These are phyloP conservation scores for Philhelius pedissequus DNA, from an alignment of 2,888 invertebrate species.

Conservation along the genomic window DNA sequence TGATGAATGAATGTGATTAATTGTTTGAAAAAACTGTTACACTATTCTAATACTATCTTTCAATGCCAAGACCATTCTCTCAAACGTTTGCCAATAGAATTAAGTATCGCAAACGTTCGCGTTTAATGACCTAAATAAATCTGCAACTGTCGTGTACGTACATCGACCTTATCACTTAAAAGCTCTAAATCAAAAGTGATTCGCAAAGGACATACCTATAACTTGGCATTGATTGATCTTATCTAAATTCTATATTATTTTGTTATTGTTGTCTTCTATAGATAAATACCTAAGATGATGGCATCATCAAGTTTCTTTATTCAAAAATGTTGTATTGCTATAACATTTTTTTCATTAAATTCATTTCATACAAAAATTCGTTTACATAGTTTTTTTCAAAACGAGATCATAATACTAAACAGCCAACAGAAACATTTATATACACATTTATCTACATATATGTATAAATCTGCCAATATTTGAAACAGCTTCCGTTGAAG, in stretches of 20 bases:
- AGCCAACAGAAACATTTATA: too few species aligned
- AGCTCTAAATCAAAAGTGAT: conserved; percentile 31
- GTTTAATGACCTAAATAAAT: conserved; percentile 9
- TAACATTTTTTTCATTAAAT: background rate
- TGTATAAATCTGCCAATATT: background rate
- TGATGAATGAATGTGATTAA: too few species aligned
- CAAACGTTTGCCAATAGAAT: background rate
- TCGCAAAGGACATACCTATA: background rate
- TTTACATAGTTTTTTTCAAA: background rate
- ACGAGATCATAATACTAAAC: conserved; percentile 40
- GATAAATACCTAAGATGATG: background rate
- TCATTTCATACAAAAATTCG: background rate
- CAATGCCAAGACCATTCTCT: background rate
- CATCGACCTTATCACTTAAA: conserved; percentile 7
- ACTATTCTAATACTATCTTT: background rate
- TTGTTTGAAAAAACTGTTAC: too few species aligned
- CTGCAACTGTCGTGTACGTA: background rate
- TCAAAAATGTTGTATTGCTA: background rate
- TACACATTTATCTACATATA: too few species aligned
- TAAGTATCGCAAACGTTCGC: background rate
- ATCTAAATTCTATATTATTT: background rate
- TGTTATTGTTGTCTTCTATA: background rate
- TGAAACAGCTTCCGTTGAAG: conserved; percentile 24
- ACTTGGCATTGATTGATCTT: conserved; percentile 35
- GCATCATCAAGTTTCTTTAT: background rate